These are phyloP conservation scores for Sesamia inferens DNA, from an alignment of 2,888 invertebrate genomes.

Conservation along the genomic window DNA sequence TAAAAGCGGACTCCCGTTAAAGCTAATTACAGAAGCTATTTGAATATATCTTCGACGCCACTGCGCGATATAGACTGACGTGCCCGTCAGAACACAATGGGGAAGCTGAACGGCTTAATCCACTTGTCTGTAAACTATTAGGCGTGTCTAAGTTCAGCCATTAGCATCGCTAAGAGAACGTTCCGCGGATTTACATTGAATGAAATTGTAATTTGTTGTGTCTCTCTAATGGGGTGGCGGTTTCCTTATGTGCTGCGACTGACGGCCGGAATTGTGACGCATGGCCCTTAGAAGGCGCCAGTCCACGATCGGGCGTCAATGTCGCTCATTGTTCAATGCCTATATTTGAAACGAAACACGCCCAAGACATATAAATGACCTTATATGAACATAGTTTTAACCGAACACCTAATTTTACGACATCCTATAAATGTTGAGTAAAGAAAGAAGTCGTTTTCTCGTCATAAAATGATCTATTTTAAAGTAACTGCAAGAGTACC, in stretches of 20 bases:
- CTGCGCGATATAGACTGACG: slow-evolving; percentile 75
- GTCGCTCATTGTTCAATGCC: slow-evolving; percentile 79
- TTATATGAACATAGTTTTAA: slow-evolving; percentile 45
- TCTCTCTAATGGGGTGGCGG: slow-evolving; percentile 72
- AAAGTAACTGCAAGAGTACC: slow-evolving; percentile 18
- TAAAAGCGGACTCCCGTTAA: slow-evolving; percentile 65
- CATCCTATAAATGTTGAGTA: slow-evolving; percentile 20
- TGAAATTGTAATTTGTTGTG: slow-evolving; percentile 87
- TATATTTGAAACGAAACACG: slow-evolving; percentile 73
- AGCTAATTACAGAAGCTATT: slow-evolving; percentile 72
- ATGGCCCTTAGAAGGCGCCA: slow-evolving; percentile 75
- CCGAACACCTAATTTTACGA: slow-evolving; percentile 46
- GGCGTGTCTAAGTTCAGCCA: slow-evolving; percentile 83
- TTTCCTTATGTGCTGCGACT: slow-evolving; percentile 75
- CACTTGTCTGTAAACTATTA: slow-evolving; percentile 81
- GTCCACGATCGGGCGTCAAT: slow-evolving; percentile 75
- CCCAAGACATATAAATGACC: slow-evolving; percentile 63
- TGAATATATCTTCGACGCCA: slow-evolving; percentile 69
- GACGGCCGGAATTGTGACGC: slow-evolving; percentile 70
- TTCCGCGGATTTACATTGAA: slow-evolving; percentile 86
- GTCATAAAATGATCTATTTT: slow-evolving; percentile 36
- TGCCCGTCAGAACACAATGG: slow-evolving; percentile 76
- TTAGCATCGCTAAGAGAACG: slow-evolving; percentile 77
- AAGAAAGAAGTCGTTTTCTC: slow-evolving; percentile 15
- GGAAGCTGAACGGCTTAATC: slow-evolving; percentile 80